These are phyloP conservation scores for Podarcis lilfordi DNA, from an alignment of 2,797 vertebrate genomes.

Conservation along the genomic window DNA sequence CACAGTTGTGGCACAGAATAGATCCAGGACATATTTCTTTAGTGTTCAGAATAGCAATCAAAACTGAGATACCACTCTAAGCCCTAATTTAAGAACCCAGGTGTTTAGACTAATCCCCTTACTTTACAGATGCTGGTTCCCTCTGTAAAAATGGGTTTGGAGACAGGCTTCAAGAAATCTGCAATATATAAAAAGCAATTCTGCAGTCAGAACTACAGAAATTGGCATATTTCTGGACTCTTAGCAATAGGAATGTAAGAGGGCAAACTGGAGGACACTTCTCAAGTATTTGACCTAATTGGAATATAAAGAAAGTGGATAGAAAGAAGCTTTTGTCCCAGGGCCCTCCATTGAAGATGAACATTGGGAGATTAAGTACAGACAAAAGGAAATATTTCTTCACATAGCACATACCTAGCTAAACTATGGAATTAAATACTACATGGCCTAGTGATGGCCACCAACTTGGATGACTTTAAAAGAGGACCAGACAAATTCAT, in stretches of 20 bases:
- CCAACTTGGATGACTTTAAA: too few relatives aligned
- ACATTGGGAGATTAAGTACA: too few relatives aligned
- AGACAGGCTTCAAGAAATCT: not conserved
- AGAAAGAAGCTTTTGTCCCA: too few relatives aligned
- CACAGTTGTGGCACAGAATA: not conserved
- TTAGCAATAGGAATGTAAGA: not conserved
- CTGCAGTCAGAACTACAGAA: not conserved
- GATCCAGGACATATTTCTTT: not conserved
- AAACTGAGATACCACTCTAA: not conserved
- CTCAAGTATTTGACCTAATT: too few relatives aligned
- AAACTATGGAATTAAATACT: too few relatives aligned
- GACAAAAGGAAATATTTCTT: too few relatives aligned
- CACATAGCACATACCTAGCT: too few relatives aligned
- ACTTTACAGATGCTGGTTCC: not conserved
- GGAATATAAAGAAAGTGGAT: too few relatives aligned
- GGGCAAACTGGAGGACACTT: not conserved
- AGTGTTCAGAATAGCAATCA: not conserved
- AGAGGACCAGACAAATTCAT: too few relatives aligned
- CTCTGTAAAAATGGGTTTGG: not conserved
- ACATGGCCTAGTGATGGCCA: too few relatives aligned
- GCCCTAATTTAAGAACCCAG: not conserved
- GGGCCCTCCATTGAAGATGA: too few relatives aligned
- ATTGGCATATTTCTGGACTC: not conserved
- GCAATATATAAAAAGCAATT: not conserved
- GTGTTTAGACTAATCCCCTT: not conserved